A percentile compares a stretch with the other conserved stretches of the same genome.
Conservation (phyloP, 2,113 vertebrate species). For the Cyprinodon tularosa region DNA sequence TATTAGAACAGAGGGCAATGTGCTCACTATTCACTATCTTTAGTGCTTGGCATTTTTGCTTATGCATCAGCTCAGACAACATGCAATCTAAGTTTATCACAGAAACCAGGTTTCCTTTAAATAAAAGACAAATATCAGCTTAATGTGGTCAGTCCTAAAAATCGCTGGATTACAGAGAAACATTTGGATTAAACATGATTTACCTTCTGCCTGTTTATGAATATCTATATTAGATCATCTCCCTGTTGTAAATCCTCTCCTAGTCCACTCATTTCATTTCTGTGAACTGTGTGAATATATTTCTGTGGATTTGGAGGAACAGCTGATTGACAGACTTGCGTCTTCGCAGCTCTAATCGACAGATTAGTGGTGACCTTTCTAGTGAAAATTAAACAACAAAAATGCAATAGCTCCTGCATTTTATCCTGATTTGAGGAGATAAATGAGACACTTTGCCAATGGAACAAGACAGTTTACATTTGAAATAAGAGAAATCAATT, state of each 20-base stretch:
- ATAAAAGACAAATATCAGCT: background rate
- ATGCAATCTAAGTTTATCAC: background rate
- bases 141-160: slow-evolving; percentile 4
- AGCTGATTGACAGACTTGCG: slow-evolving; percentile 1
- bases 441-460: too few species aligned
- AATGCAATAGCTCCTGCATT: background rate
- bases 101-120: slow-evolving; percentile 1
- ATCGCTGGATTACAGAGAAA: slow-evolving; percentile 11
- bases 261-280: slow-evolving; percentile 6
- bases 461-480: too few species aligned
- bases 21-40: too few species aligned
- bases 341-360: slow-evolving; percentile 43
- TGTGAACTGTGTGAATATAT: slow-evolving; percentile 1
- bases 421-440: too few species aligned
- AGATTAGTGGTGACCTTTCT: slow-evolving; percentile 49
- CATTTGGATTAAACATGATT: slow-evolving; percentile 20
- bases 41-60: too few species aligned
- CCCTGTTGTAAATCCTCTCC: slow-evolving; percentile 1
- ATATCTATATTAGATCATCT: slow-evolving; percentile 9
- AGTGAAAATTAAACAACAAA: background rate
- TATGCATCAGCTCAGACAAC: background rate
- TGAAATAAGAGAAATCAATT: too few species aligned
- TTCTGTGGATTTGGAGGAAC: background rate
- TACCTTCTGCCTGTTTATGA: slow-evolving; percentile 1
- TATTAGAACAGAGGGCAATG: too few species aligned